Percentiles rank a stretch among this genome's conserved stretches.
Conservation (phyloP, 2,888 invertebrate genomes). For the Perizoma affinitatum region DNA sequence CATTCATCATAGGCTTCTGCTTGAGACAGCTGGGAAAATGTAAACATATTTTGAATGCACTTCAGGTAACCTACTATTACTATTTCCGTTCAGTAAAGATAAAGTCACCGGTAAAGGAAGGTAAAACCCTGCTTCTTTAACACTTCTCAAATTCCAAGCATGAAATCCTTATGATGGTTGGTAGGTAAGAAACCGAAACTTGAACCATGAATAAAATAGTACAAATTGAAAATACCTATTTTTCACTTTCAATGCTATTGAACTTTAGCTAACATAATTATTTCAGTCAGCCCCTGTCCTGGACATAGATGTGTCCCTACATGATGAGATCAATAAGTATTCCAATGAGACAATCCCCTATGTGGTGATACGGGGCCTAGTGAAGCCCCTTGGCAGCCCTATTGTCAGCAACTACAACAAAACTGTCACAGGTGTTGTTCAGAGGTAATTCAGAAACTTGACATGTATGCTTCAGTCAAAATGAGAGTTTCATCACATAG, state of each 20-base stretch:
- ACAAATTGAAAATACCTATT: no score
- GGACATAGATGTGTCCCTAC: constrained; percentile 86
- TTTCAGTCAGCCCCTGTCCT: constrained; percentile 88
- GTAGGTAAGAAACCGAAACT: no score
- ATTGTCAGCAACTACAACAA: constrained; percentile 90
- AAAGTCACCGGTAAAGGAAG: neutral
- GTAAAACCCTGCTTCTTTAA: neutral
- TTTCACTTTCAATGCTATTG: no score
- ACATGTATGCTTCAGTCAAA: no score
- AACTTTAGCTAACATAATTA: neutral
- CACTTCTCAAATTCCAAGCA: no score
- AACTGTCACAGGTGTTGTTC: constrained; percentile 90
- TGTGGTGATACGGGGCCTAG: constrained; percentile 89
- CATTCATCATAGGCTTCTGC: constrained; percentile 89
- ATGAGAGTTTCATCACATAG: no score
- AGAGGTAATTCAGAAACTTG: constrained; percentile 72
- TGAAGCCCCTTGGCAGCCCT: constrained; percentile 90
- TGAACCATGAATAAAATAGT: no score
- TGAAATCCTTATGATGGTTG: no score
- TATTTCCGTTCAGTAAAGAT: neutral
- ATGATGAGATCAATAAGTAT: constrained; percentile 85
- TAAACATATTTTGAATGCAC: constrained; percentile 87
- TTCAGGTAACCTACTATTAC: constrained; percentile 84
- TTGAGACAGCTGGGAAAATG: constrained; percentile 89
- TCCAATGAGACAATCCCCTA: constrained; percentile 88